A percentile compares a stretch with the other conserved stretches of the same genome.
phyloP scores from a whole-genome alignment of 1,140 invertebrate species.

The Wiebesia pumilae region DNA sequence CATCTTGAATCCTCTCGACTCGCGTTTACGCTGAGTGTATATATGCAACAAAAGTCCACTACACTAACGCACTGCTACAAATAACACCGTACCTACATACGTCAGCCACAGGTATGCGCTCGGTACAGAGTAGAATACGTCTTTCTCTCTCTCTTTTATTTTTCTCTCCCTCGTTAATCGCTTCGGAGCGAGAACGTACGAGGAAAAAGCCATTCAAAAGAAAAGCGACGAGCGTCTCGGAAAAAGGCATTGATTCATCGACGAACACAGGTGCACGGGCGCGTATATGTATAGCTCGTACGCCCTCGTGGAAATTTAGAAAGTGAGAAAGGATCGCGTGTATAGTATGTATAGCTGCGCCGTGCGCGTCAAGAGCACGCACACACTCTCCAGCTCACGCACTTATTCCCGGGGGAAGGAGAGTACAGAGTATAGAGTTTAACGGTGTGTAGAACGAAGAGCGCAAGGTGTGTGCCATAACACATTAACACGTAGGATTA shows the following conservation, averaged over 20 bases:
- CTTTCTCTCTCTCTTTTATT: no score
- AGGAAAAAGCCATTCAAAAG: neutral
- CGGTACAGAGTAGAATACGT: no score
- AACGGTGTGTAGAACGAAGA: neutral
- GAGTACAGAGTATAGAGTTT: neutral
- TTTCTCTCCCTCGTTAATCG: neutral
- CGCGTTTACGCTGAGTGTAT: neutral
- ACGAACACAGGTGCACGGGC: neutral
- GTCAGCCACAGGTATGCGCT: no score
- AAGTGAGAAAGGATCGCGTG: neutral
- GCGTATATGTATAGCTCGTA: neutral
- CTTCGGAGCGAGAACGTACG: neutral
- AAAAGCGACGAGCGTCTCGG: neutral
- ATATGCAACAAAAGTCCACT: neutral
- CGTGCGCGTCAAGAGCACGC: neutral
- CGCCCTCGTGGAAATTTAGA: neutral
- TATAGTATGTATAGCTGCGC: neutral
- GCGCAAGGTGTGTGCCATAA: conserved; percentile 14
- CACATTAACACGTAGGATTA: conserved; percentile 2
- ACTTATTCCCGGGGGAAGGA: neutral
- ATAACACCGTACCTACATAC: no score
- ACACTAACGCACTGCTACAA: neutral
- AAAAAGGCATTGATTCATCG: conserved; percentile 4
- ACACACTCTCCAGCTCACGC: neutral
- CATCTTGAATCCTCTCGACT: neutral